Evolutionary conservation across 2,888 invertebrate species (phyloP).

Genomic region (Callinectes sapidus): DNA sequence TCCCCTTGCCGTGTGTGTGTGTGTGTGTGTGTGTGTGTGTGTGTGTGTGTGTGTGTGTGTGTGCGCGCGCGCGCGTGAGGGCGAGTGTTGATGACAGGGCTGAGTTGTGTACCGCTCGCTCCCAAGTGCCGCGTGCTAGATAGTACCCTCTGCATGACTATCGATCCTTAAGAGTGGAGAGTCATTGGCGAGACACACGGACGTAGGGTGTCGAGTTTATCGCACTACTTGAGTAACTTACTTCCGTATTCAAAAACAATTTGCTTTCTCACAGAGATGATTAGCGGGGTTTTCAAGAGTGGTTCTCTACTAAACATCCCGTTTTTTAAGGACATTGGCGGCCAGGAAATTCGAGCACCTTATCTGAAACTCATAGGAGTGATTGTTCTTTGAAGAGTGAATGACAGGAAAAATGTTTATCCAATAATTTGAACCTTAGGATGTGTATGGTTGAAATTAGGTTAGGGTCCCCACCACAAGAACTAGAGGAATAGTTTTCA

Average conservation of each 20-base stretch:
- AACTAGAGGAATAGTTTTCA: not conserved
- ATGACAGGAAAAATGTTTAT: too few species aligned
- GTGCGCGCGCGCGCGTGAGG: not conserved
- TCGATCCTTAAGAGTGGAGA: constrained; percentile 22
- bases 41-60: not conserved
- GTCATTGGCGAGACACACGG: not conserved
- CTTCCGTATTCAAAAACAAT: too few species aligned
- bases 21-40: not conserved
- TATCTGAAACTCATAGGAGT: too few species aligned
- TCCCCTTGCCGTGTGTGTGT: not conserved
- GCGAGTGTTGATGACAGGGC: constrained; percentile 12
- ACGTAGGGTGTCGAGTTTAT: not conserved
- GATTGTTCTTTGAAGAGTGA: too few species aligned
- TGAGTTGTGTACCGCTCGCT: constrained; percentile 25
- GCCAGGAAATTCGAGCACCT: too few species aligned
- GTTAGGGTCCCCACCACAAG: not conserved
- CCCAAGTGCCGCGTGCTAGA: constrained; percentile 18
- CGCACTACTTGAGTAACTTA: not conserved
- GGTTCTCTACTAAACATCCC: too few species aligned
- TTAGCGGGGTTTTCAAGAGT: too few species aligned
- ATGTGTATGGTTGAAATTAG: not conserved
- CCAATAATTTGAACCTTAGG: too few species aligned
- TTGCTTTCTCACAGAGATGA: too few species aligned
- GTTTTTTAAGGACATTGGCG: too few species aligned
- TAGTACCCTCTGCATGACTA: constrained; percentile 15